These are phyloP conservation scores for Nanorana parkeri DNA, from an alignment of 2,113 vertebrate genomes.

Conservation along the genomic window DNA sequence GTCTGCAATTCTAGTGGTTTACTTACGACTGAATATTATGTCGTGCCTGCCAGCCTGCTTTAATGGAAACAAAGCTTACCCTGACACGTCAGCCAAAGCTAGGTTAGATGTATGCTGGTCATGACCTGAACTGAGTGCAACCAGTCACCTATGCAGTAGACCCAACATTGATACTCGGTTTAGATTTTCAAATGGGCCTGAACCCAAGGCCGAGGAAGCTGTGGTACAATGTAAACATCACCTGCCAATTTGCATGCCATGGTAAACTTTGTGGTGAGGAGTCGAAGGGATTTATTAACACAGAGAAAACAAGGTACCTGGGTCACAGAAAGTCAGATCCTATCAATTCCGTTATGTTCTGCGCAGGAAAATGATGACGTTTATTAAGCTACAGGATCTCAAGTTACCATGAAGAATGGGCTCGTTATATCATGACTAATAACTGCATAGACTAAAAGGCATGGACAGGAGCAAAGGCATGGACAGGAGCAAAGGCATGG, in stretches of 20 bases:
- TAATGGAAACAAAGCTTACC: no score
- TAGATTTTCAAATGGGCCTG: constrained; percentile 68
- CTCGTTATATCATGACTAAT: constrained; percentile 47
- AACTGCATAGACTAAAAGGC: constrained; percentile 26
- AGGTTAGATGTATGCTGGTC: constrained; percentile 8
- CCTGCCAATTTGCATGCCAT: constrained; percentile 62
- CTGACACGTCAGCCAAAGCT: constrained; percentile 6
- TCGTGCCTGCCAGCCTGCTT: no score
- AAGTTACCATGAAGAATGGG: constrained; percentile 39
- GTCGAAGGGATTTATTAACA: constrained; percentile 56
- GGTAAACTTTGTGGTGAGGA: constrained; percentile 60
- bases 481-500: no score
- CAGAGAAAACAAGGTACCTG: constrained; percentile 54
- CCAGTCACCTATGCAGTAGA: constrained; percentile 60
- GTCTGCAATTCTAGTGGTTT: no score
- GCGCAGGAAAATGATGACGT: constrained; percentile 28
- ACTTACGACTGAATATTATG: no score
- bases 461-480: no score
- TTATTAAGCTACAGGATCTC: constrained; percentile 47
- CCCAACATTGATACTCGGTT: constrained; percentile 68
- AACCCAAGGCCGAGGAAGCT: constrained; percentile 64
- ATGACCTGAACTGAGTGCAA: constrained; percentile 48
- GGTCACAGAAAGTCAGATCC: constrained; percentile 59
- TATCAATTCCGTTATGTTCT: constrained; percentile 51
- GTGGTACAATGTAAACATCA: constrained; percentile 63